Conservation (phyloP, 2,888 invertebrate species). For the Plebejus melissa region DNA sequence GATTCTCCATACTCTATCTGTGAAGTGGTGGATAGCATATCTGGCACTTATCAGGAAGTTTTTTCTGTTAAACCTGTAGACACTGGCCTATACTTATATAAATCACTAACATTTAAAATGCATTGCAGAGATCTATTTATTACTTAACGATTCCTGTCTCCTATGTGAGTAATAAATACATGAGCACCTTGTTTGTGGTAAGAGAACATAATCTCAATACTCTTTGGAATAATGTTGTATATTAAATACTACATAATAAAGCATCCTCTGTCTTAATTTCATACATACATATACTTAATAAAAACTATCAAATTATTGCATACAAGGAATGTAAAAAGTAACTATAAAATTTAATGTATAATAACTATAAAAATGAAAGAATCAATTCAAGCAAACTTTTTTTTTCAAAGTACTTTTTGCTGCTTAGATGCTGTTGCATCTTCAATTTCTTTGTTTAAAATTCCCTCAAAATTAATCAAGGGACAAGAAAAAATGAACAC, state of each 20-base stretch:
- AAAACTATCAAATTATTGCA: background rate
- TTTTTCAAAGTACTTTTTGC: too few relatives aligned
- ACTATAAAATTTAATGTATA: background rate
- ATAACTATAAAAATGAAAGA: too few relatives aligned
- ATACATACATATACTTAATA: background rate
- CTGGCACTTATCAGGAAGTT: too few relatives aligned
- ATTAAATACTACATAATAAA: background rate
- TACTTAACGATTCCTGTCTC: background rate
- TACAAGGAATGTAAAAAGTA: background rate
- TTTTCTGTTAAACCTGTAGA: too few relatives aligned
- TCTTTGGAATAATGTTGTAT: constrained; percentile 8
- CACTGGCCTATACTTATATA: background rate
- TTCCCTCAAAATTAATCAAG: background rate
- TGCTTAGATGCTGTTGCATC: too few relatives aligned
- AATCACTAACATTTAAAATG: constrained; percentile 11
- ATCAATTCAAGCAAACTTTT: background rate
- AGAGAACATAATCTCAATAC: background rate
- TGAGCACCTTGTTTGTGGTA: constrained; percentile 1
- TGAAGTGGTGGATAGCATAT: too few relatives aligned
- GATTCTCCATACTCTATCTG: too few relatives aligned
- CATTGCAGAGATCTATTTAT: background rate
- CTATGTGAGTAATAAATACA: background rate
- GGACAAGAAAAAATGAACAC: background rate
- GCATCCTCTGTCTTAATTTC: background rate
- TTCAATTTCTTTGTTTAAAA: background rate